A percentile compares a stretch with the other conserved stretches of the same genome.
These are phyloP conservation scores for Acheta domesticus DNA, from an alignment of 2,888 invertebrate species.

Conservation along the genomic window DNA sequence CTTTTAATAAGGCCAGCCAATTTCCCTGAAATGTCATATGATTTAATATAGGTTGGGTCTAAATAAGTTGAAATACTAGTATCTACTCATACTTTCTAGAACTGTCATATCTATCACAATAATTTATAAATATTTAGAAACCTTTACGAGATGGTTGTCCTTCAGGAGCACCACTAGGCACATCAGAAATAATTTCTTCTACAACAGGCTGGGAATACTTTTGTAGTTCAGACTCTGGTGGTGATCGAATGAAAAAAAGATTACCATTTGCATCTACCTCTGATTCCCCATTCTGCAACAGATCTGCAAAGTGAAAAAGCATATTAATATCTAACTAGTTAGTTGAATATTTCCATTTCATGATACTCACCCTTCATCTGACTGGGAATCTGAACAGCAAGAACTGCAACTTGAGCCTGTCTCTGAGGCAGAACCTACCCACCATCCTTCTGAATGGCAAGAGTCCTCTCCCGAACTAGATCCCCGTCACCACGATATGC, in stretches of 20 bases:
- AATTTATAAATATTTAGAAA: background rate
- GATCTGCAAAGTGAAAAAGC: slow-evolving; percentile 50
- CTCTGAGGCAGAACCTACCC: slow-evolving; percentile 37
- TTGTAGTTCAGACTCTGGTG: slow-evolving; percentile 44
- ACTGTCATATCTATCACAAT: too few species aligned
- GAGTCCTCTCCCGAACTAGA: slow-evolving; percentile 34
- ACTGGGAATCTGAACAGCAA: slow-evolving; percentile 37
- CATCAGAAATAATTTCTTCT: slow-evolving; percentile 33
- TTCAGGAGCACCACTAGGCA: background rate
- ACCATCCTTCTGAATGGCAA: slow-evolving; percentile 37
- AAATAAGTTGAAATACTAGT: too few species aligned
- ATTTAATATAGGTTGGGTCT: too few species aligned
- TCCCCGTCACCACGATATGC: slow-evolving; percentile 33
- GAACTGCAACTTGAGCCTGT: slow-evolving; percentile 37
- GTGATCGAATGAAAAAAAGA: slow-evolving; percentile 62
- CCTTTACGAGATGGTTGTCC: background rate
- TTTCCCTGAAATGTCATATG: slow-evolving; percentile 45
- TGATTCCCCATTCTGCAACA: slow-evolving; percentile 67
- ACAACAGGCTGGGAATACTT: slow-evolving; percentile 38
- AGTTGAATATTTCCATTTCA: background rate
- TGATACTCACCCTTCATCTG: slow-evolving; percentile 33
- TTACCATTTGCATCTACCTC: slow-evolving; percentile 63
- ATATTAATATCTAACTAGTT: background rate
- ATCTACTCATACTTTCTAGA: too few species aligned
- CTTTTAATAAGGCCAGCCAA: slow-evolving; percentile 51